Base-by-base conservation (phyloP, 2,888 invertebrate genomes). In the Heliconius ethilla region DNA sequence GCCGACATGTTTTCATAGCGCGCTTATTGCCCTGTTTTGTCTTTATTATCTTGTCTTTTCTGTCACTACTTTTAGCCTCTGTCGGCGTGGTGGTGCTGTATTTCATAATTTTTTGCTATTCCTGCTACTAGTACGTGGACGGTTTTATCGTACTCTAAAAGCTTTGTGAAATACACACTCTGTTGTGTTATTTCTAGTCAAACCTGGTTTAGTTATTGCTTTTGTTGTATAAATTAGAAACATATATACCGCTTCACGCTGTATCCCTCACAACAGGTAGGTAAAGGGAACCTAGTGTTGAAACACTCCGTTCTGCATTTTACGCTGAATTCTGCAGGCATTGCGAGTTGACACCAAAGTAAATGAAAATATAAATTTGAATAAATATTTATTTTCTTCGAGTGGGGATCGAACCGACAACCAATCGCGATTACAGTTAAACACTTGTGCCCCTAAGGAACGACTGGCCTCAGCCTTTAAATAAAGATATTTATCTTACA, bases 11-110 rank as follows among this genome's bases (percentile, higher is more conserved):
- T 91, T 90, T 87, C 87, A 88, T 88, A 88, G 88, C 87, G 89
- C 89, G 89, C 90, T 91, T 91, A 92, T 90, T 90, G 86, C 88
- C 85, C 84, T 90, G 87, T 91, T 92, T 90, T 90, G 89, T 90
- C 90, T 89, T 91, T 91, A 91, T 91, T 91, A 89, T 89, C 87
- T 87, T 87, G 84, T 87, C 87, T 89, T 86, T 85, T 81, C 83
- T 88, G 88, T 87, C 89, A 91, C 88, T 90, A 88, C 86, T 88
- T 86, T 80, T 84, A 83, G 83, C 80, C 81, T 83, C 80, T 84
- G 85, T 85, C 83, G 78, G 73, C 84, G 83, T 80, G 78, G 83
- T 80, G 78, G 75, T 82, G 82, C 81, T 83, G 83, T 88, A 88
- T 89, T 88, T 90, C 86, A 89, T 88, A 88, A 86, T 90, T 88